These are phyloP conservation scores for Drosophila subobscura DNA, from an alignment of 1,140 invertebrate genomes.

Conservation along the genomic window DNA sequence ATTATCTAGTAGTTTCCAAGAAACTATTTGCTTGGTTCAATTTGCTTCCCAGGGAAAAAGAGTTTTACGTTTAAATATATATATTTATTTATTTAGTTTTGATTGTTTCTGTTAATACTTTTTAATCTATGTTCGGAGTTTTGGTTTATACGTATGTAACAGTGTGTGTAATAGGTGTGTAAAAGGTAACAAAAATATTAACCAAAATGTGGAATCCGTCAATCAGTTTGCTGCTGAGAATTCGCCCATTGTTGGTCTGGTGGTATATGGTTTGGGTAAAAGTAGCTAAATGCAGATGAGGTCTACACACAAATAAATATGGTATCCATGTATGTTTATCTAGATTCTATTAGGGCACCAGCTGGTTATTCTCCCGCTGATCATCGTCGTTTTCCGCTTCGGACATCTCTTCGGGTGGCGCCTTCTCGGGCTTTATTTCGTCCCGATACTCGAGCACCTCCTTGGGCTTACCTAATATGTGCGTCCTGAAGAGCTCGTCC, in stretches of 20 bases:
- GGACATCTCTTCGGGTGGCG: slow-evolving; percentile 6
- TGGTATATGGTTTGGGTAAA: slow-evolving; percentile 6
- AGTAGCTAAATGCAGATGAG: slow-evolving; percentile 25
- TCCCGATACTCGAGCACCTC: slow-evolving; percentile 49
- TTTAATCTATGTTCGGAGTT: slow-evolving; percentile 25
- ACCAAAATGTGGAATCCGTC: slow-evolving; percentile 6
- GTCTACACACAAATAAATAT: slow-evolving; percentile 1
- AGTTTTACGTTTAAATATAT: too few species aligned
- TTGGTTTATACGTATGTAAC: slow-evolving; percentile 24
- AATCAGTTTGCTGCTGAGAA: background rate
- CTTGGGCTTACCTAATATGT: background rate
- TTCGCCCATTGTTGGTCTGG: slow-evolving; percentile 4
- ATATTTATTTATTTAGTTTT: too few species aligned
- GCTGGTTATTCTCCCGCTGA: slow-evolving; percentile 7
- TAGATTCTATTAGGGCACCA: slow-evolving; percentile 13
- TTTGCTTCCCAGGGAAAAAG: too few species aligned
- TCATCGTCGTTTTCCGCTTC: background rate
- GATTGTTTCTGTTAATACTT: slow-evolving; percentile 24
- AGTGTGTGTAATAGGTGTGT: slow-evolving; percentile 1
- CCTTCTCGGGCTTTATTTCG: slow-evolving; percentile 11
- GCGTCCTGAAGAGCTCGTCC: slow-evolving; percentile 48
- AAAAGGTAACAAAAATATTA: slow-evolving; percentile 22
- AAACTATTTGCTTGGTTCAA: too few species aligned
- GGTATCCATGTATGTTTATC: background rate
- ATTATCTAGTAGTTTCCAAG: too few species aligned